Evolutionary conservation across 2,888 invertebrate genomes (phyloP).

Genomic region (Strigamia crassipes): DNA sequence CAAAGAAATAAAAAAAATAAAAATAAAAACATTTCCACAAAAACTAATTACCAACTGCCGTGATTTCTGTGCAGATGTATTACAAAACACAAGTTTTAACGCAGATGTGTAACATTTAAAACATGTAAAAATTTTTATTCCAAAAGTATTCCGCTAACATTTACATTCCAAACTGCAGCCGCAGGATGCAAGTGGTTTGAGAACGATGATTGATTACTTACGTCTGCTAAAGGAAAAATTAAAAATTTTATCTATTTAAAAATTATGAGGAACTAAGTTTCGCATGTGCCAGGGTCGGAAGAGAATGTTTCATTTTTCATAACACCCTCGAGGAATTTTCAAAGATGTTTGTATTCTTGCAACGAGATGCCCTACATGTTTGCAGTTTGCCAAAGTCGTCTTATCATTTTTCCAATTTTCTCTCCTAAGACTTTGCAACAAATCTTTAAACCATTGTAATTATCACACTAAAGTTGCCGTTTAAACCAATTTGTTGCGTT

Average conservation of each 20-base stretch:
- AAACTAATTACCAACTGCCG: too few species aligned
- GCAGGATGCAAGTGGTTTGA: not conserved
- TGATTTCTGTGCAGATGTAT: too few species aligned
- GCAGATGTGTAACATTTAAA: not conserved
- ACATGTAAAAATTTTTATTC: not conserved
- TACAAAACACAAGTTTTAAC: not conserved
- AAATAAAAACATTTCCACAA: too few species aligned
- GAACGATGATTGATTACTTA: slow-evolving; percentile 24
- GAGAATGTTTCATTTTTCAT: slow-evolving; percentile 26
- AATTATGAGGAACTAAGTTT: not conserved
- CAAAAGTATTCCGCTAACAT: not conserved
- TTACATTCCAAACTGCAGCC: slow-evolving; percentile 15
- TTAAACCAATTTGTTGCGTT: not conserved
- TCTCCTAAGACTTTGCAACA: not conserved
- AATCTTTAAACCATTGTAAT: not conserved
- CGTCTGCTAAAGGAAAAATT: not conserved
- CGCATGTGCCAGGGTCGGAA: not conserved
- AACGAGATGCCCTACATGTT: not conserved
- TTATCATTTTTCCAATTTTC: not conserved
- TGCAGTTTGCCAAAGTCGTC: slow-evolving; percentile 36
- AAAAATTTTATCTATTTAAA: slow-evolving; percentile 15
- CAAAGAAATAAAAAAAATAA: too few species aligned
- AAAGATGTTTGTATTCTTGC: slow-evolving; percentile 27
- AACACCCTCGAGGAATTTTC: not conserved
- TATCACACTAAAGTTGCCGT: not conserved